Base-by-base conservation (phyloP, 2,888 invertebrate species). In the Cheilosia urbana region DNA sequence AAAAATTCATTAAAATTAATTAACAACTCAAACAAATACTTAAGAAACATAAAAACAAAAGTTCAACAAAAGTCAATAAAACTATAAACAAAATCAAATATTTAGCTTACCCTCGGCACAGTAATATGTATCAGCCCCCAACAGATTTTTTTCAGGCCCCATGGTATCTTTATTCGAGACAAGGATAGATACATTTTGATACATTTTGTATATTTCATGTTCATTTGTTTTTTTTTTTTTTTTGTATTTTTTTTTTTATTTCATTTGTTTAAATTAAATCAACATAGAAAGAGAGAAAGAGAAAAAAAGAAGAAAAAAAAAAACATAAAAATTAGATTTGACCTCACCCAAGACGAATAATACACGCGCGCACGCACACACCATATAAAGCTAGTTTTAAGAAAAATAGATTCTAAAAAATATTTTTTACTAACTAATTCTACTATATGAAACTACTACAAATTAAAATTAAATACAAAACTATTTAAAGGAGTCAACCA, bases 101-200 rank as follows among this genome's bases (percentile, higher is more conserved):
- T 89, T 88, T 90, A 89, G 91, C 92, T 92, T 92, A 92, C 92
- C 92, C 92, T 90, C 89, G 92, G 92, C 88, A 92, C 92, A 88
- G 92, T 92, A 89, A 92, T 92, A 91, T 92, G 92, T 90, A 92
- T 92, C 88, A 92, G 91, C 89, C 92, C 92, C 92, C 92, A 92
- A 92, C 92, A 92, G 90, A 92, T 92, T 92, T 92, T 92, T 92
- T 92, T 92, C 89, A 92, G 92, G 89, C 92, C 92, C 92, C 92
- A 92, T 91, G 92, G 92, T 90, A 92, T 91, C 92, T 92, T 91
- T 88, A 89, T 87, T 88, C 73, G 62, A 72, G 81, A 87, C 80
- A 87, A 73, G 69, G 71, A 75, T 45, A 82, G 78, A 83, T 71
- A 83, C 73, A 87, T 62, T 73, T 76, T 71, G 78, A 83, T 71